Percentiles rank a stretch among this genome's conserved stretches.
phyloP scores from a whole-genome alignment of 2,797 vertebrate genomes.

The Argyrosomus regius region DNA sequence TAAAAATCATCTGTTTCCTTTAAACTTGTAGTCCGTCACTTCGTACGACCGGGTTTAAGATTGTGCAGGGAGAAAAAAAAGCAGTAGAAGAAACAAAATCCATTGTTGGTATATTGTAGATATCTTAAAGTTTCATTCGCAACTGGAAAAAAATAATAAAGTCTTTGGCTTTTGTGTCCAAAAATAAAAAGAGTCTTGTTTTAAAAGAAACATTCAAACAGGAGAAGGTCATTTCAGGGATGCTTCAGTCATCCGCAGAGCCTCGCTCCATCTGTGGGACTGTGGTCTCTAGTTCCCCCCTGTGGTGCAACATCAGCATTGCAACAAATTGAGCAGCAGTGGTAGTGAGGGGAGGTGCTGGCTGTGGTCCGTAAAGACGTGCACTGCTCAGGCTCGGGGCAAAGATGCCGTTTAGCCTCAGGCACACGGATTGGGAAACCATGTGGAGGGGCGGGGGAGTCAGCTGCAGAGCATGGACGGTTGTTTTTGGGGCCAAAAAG shows the following conservation, averaged over 20 bases:
- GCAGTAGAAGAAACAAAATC: slow-evolving; percentile 47
- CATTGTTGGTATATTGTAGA: slow-evolving; percentile 41
- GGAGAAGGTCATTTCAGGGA: slow-evolving; percentile 47
- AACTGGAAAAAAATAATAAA: slow-evolving; percentile 51
- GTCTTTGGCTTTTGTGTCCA: slow-evolving; percentile 80
- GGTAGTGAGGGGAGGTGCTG: neutral
- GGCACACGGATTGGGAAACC: slow-evolving; percentile 17
- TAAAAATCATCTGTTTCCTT: slow-evolving; percentile 50
- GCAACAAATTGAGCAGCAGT: slow-evolving; percentile 59
- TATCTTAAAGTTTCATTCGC: slow-evolving; percentile 52
- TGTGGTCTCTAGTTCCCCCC: slow-evolving; percentile 62
- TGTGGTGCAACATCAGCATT: slow-evolving; percentile 63
- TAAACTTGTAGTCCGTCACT: slow-evolving; percentile 39
- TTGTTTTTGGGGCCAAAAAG: neutral
- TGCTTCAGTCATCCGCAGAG: slow-evolving; percentile 34
- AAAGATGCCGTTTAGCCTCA: slow-evolving; percentile 15
- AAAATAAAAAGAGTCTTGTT: slow-evolving; percentile 57
- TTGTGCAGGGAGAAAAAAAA: slow-evolving; percentile 70
- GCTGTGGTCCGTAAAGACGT: slow-evolving; percentile 33
- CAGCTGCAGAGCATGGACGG: slow-evolving; percentile 33
- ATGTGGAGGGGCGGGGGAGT: neutral
- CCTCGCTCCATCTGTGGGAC: slow-evolving; percentile 30
- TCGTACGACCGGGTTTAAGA: slow-evolving; percentile 62
- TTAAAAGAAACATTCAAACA: slow-evolving; percentile 74
- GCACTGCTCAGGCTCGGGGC: slow-evolving; percentile 25